A percentile compares a stretch with the other conserved stretches of the same genome.
These are phyloP conservation scores for Varanus salvator DNA, from an alignment of 2,113 vertebrate species.

Conservation along the genomic window DNA sequence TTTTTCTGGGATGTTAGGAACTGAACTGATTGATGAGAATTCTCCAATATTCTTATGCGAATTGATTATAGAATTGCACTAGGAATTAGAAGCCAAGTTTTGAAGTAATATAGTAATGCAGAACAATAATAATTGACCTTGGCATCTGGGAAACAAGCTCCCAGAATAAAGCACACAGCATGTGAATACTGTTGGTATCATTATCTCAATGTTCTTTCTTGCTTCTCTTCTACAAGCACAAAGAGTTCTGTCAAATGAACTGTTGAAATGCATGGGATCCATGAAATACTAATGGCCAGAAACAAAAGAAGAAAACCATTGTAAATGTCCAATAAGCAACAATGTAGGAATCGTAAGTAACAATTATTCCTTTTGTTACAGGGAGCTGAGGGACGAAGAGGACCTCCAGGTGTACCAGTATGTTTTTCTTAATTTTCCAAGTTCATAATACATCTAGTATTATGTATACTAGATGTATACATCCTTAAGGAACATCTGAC, in stretches of 20 bases:
- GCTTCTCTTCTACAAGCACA: background rate
- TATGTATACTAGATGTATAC: no score
- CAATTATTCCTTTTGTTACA: slow-evolving; percentile 4
- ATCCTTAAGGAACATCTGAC: background rate
- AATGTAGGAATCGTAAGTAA: background rate
- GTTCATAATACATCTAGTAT: background rate
- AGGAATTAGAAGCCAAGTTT: background rate
- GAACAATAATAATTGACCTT: background rate
- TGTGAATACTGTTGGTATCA: background rate
- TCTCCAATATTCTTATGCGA: background rate
- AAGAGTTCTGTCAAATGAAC: background rate
- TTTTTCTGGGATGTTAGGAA: background rate
- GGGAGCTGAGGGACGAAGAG: slow-evolving; percentile 59
- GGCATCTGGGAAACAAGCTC: background rate
- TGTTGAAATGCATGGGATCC: background rate
- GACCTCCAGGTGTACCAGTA: slow-evolving; percentile 55
- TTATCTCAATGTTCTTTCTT: background rate
- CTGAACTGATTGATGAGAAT: background rate
- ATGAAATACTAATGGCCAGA: background rate
- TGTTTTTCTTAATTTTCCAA: slow-evolving; percentile 1
- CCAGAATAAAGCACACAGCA: background rate
- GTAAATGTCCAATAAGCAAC: background rate
- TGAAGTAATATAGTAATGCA: background rate
- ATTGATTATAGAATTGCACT: background rate
- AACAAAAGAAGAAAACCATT: background rate